A percentile compares a stretch with the other conserved stretches of the same genome.
These are phyloP conservation scores for Xestia xanthographa DNA, from an alignment of 2,888 invertebrate genomes.

Conservation along the genomic window DNA sequence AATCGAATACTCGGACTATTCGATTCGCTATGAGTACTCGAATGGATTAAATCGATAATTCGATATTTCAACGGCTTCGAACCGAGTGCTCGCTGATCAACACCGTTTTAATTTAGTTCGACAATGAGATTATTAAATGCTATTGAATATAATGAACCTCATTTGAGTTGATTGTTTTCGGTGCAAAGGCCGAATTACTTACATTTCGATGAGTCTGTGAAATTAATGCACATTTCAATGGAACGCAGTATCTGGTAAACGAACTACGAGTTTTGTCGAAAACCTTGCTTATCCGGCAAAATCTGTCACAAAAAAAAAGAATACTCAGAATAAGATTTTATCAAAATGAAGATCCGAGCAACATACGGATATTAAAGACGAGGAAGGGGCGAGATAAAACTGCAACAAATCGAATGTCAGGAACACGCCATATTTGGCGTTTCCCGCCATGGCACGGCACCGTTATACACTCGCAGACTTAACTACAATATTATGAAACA, in stretches of 20 bases:
- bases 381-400: conserved; percentile 76
- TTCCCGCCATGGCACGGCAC: conserved; percentile 73
- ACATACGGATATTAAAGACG: conserved; percentile 54
- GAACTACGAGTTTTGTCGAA: not conserved
- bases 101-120: conserved; percentile 67
- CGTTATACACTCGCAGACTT: conserved; percentile 78
- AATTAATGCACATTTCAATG: conserved; percentile 23
- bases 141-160: conserved; percentile 58
- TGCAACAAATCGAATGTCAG: conserved; percentile 87
- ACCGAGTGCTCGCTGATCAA: conserved; percentile 59
- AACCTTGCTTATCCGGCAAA: not conserved
- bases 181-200: conserved; percentile 36
- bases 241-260: conserved; percentile 18
- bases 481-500: conserved; percentile 58
- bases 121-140: conserved; percentile 65
- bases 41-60: conserved; percentile 63
- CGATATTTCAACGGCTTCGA: conserved; percentile 62
- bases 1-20: conserved; percentile 55
- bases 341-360: conserved; percentile 53
- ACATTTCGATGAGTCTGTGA: conserved; percentile 14
- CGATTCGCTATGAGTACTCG: conserved; percentile 59
- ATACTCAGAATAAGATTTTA: conserved; percentile 48
- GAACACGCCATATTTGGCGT: conserved; percentile 81
- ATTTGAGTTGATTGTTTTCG: conserved; percentile 55
- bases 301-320: conserved; percentile 15